Evolutionary conservation across 1,140 invertebrate genomes (phyloP).

Genomic region (Drosophila kanapiae): DNA sequence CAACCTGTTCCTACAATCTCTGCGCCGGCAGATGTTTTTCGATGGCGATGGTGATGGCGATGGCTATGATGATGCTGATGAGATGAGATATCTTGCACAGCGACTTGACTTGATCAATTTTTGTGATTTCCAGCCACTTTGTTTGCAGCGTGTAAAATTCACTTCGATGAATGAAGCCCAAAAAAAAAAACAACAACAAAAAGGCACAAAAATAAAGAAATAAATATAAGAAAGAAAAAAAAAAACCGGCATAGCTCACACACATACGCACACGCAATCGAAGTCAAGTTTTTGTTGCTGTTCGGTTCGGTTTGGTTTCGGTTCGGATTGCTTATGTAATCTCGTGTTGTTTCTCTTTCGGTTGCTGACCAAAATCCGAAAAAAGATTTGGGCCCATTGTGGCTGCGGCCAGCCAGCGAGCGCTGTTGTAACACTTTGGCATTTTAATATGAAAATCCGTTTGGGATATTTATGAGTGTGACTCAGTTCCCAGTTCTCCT

Average conservation of each 20-base stretch:
- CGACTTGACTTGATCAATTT: slow-evolving; percentile 52
- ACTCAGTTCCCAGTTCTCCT: slow-evolving; percentile 20
- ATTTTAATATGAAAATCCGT: slow-evolving; percentile 71
- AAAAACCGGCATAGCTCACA: slow-evolving; percentile 58
- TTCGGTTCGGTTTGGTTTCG: slow-evolving; percentile 27
- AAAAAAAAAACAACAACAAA: background rate
- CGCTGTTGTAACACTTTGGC: slow-evolving; percentile 71
- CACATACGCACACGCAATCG: slow-evolving; percentile 44
- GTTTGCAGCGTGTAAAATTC: slow-evolving; percentile 44
- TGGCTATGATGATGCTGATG: slow-evolving; percentile 14
- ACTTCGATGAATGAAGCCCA: slow-evolving; percentile 60
- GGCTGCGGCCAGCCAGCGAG: slow-evolving; percentile 23
- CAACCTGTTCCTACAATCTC: slow-evolving; percentile 33
- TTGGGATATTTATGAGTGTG: slow-evolving; percentile 44
- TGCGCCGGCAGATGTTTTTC: slow-evolving; percentile 18
- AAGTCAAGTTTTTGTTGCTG: slow-evolving; percentile 45
- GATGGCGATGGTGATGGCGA: background rate
- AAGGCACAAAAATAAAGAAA: background rate
- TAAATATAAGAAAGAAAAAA: slow-evolving; percentile 4
- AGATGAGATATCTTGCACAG: slow-evolving; percentile 15
- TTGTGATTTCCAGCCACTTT: slow-evolving; percentile 20
- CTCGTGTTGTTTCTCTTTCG: slow-evolving; percentile 43
- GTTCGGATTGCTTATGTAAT: slow-evolving; percentile 59
- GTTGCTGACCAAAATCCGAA: slow-evolving; percentile 55
- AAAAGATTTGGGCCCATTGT: slow-evolving; percentile 50